Evolutionary conservation across 1,140 invertebrate genomes (phyloP), one percentile per base, ranked within the genome.

Genomic region (Spodoptera frugiperda): DNA sequence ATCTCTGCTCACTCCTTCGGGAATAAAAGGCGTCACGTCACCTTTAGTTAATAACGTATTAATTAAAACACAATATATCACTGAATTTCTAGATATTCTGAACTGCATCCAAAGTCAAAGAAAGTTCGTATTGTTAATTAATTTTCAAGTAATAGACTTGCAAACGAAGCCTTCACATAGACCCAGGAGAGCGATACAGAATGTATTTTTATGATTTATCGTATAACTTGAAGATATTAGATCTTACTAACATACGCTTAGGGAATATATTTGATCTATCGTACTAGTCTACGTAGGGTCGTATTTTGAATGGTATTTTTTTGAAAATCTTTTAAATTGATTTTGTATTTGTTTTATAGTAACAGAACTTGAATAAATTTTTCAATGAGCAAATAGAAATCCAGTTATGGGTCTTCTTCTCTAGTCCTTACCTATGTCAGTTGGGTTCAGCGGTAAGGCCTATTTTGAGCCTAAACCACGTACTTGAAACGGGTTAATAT

Each of bases 151-250:
- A 21, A 46, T 12, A 63, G 12, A 53, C 14, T 68, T 68, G 48
- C 65, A 49, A 68, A 68, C 48, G 65, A 68, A 15, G 1, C 25
- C 48, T 68, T 17, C 0, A 5, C 17, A 49, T 44, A 25, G 25
- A 25, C 25, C 46, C 65, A 25, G 5, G 65, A 15, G 14, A 12
- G 21, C 25, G 15, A 49, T 68, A 49, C 21, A 49, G 61, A 65
- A 15, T 68, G 14, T 68, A 67, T 67, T 68, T 68, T 68, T 68
- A 53, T 68, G 65, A 68, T 68, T 68, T 68, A 68, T 68, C 6
- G 19, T 11, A 6, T 21, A 68, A 53, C 46, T 68, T 68, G 19
- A 30, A 51, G 15, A 33, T 68, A 68, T 33, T 30, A 68, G 46
- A 68, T 33, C 14, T 53, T 30, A 21, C 17, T 25, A 46, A 46